phyloP scores from a whole-genome alignment of 2,888 invertebrate species.

The Thumatha senex region DNA sequence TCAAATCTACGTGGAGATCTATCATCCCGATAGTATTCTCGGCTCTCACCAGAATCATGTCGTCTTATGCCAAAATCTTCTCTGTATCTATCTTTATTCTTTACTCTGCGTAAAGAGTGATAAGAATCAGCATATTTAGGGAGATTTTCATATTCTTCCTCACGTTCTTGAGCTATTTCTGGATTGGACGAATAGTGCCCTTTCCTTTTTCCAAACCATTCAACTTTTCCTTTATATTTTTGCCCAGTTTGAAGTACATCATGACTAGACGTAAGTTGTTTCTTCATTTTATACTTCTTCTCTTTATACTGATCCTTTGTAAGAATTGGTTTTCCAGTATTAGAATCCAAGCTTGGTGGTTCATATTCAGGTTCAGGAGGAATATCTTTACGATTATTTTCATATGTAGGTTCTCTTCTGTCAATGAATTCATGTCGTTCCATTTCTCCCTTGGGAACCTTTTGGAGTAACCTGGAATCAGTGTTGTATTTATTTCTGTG shows the following conservation, averaged over 20 bases:
- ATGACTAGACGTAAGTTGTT: constrained; percentile 76
- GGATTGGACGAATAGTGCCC: constrained; percentile 85
- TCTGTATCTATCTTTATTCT: constrained; percentile 74
- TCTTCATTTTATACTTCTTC: constrained; percentile 76
- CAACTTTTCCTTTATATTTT: constrained; percentile 73
- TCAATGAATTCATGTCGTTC: constrained; percentile 70
- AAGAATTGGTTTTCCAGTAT: constrained; percentile 79
- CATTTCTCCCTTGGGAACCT: constrained; percentile 62
- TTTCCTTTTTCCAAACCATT: constrained; percentile 73
- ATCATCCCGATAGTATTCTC: constrained; percentile 72
- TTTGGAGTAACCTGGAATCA: constrained; percentile 65
- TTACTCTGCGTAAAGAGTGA: constrained; percentile 85
- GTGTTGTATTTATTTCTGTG: constrained; percentile 72
- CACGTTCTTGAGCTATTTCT: constrained; percentile 81
- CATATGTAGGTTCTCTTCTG: constrained; percentile 58
- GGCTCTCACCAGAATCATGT: constrained; percentile 78
- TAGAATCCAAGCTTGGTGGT: constrained; percentile 87
- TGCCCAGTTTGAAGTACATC: constrained; percentile 71
- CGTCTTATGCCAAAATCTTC: constrained; percentile 66
- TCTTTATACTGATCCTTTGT: constrained; percentile 84
- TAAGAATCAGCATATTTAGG: constrained; percentile 74
- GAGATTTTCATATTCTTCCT: constrained; percentile 76
- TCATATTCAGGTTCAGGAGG: constrained; percentile 83
- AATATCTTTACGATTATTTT: constrained; percentile 61
- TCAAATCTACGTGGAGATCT: constrained; percentile 74